Conservation (phyloP, 2,113 vertebrate species). For the Taurulus bubalis region DNA sequence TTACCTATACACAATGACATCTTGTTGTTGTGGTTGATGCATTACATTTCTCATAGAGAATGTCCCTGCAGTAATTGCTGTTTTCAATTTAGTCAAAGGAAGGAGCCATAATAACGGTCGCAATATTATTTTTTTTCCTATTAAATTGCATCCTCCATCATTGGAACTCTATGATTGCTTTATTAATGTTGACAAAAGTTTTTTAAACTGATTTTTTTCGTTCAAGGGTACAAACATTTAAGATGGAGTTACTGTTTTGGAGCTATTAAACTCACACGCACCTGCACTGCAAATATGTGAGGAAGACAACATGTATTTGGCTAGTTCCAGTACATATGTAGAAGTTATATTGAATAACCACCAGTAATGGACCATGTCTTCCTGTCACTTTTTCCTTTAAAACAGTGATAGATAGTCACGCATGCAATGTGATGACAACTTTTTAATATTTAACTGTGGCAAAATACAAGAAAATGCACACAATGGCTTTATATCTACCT, state of each 20-base stretch:
- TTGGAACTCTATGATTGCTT: neutral
- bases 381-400: neutral
- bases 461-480: neutral
- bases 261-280: neutral
- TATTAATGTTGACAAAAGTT: neutral
- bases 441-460: neutral
- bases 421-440: neutral
- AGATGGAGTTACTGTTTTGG: neutral
- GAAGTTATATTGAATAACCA: neutral
- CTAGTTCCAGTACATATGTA: neutral
- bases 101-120: neutral
- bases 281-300: neutral
- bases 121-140: neutral
- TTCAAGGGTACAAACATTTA: neutral
- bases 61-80: neutral
- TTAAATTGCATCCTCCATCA: neutral
- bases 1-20: neutral
- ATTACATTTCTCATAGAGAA: neutral
- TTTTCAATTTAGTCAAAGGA: neutral
- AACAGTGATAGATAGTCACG: neutral
- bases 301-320: neutral
- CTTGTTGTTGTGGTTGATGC: neutral
- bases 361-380: neutral
- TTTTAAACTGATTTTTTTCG: neutral
- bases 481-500: neutral